A percentile compares a stretch with the other conserved stretches of the same genome.
Conservation (phyloP, 2,888 invertebrate species). For the Epirrita christyi region DNA sequence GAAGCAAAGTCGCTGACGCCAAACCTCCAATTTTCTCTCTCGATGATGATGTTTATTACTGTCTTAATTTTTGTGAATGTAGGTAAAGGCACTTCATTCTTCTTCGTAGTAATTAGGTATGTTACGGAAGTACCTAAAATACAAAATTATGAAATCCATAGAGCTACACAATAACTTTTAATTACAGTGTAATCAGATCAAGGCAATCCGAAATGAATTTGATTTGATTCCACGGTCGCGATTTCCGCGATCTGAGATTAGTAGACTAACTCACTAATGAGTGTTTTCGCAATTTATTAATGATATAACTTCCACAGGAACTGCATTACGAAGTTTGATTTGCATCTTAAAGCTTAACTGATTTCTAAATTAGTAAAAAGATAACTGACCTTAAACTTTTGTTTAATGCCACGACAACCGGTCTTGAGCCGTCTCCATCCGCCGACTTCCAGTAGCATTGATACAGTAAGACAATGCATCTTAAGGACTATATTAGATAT, state of each 20-base stretch:
- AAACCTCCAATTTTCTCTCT: no score
- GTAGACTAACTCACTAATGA: conserved; percentile 20
- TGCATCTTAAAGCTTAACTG: conserved; percentile 7
- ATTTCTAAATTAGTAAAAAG: not conserved
- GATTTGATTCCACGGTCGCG: conserved; percentile 43
- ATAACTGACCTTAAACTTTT: no score
- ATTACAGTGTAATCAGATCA: conserved; percentile 48
- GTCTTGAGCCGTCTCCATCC: not conserved
- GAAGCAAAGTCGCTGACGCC: no score
- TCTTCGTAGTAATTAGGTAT: no score
- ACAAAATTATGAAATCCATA: conserved; percentile 2
- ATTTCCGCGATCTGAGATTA: conserved; percentile 44
- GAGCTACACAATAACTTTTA: conserved; percentile 15
- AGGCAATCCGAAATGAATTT: conserved; percentile 46
- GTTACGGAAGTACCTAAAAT: no score
- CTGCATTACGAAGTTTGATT: conserved; percentile 19
- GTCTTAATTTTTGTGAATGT: no score
- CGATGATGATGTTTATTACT: no score
- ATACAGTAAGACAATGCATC: no score
- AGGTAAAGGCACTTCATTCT: no score
- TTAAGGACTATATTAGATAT: no score
- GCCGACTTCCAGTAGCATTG: no score
- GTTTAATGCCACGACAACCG: no score
- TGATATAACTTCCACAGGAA: conserved; percentile 29
- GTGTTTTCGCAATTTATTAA: conserved; percentile 22